These are phyloP conservation scores for Pangasianodon hypophthalmus DNA, from an alignment of 2,113 vertebrate species.

Conservation along the genomic window DNA sequence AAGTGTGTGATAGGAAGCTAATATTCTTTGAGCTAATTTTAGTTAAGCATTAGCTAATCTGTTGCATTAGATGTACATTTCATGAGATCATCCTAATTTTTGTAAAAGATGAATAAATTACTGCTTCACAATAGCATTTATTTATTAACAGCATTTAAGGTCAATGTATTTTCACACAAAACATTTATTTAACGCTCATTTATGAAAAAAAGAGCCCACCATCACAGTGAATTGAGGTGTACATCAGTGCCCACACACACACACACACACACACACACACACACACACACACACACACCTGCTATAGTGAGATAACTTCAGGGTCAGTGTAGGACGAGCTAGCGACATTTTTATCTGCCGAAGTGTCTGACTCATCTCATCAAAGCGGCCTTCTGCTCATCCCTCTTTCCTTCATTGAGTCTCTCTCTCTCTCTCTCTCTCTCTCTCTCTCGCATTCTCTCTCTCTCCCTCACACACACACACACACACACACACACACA, in stretches of 20 bases:
- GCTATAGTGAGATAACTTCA: conserved; percentile 19
- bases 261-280: conserved; percentile 22
- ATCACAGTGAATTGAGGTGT: background rate
- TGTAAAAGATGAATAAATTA: background rate
- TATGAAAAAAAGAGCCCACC: background rate
- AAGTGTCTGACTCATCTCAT: conserved; percentile 20
- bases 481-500: background rate
- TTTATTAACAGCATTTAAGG: background rate
- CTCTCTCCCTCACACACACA: background rate
- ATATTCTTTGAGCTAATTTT: background rate
- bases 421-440: conserved; percentile 10
- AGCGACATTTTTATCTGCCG: conserved; percentile 18
- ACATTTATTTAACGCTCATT: background rate
- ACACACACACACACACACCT: conserved; percentile 16
- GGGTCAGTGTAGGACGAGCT: conserved; percentile 30
- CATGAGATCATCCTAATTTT: background rate
- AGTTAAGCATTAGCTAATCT: background rate
- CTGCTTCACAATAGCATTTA: background rate
- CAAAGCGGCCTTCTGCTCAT: conserved; percentile 15
- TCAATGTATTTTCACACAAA: background rate
- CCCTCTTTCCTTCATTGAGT: background rate
- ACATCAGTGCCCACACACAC: background rate
- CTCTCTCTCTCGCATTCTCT: background rate
- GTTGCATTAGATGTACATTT: background rate
- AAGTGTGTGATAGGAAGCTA: background rate